Percentiles rank a stretch among this genome's conserved stretches.
Evolutionary conservation across 2,797 vertebrate species (phyloP).

Genomic region (Arnoldichthys spilopterus): DNA sequence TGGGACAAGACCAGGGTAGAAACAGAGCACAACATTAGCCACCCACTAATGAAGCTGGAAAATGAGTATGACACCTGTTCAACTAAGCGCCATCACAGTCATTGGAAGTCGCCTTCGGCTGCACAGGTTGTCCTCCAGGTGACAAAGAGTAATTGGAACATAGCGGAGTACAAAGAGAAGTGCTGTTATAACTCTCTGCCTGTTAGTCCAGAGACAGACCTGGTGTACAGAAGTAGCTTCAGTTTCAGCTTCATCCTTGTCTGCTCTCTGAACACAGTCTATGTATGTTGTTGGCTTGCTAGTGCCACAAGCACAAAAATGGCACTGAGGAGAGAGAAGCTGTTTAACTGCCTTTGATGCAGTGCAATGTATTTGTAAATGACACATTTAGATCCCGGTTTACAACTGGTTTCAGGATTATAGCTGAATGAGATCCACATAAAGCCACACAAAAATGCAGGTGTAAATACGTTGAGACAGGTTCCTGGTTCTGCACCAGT

Average conservation of each 20-base stretch:
- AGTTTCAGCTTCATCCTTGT: constrained; percentile 10
- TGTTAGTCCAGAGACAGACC: constrained; percentile 57
- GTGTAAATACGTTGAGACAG: too few relatives aligned
- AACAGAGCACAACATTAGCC: constrained; percentile 17
- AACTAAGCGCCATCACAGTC: constrained; percentile 8
- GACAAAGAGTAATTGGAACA: constrained; percentile 52
- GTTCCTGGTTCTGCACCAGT: too few relatives aligned
- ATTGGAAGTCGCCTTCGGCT: constrained; percentile 6
- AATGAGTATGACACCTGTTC: constrained; percentile 6
- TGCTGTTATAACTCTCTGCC: constrained; percentile 53
- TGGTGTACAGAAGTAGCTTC: constrained; percentile 12
- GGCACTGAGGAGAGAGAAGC: not conserved
- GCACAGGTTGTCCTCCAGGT: constrained; percentile 52
- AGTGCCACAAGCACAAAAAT: not conserved
- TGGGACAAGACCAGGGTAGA: constrained; percentile 16
- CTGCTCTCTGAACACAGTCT: not conserved
- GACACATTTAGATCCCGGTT: too few relatives aligned
- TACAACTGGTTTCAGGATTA: too few relatives aligned
- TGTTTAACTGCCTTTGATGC: not conserved
- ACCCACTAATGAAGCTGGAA: constrained; percentile 35
- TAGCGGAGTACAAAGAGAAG: constrained; percentile 30
- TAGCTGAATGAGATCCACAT: too few relatives aligned
- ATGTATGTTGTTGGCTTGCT: not conserved
- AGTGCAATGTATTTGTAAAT: too few relatives aligned
- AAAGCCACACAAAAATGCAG: too few relatives aligned